These are phyloP conservation scores for Sympetrum striolatum DNA, from an alignment of 2,888 invertebrate species.

Conservation along the genomic window DNA sequence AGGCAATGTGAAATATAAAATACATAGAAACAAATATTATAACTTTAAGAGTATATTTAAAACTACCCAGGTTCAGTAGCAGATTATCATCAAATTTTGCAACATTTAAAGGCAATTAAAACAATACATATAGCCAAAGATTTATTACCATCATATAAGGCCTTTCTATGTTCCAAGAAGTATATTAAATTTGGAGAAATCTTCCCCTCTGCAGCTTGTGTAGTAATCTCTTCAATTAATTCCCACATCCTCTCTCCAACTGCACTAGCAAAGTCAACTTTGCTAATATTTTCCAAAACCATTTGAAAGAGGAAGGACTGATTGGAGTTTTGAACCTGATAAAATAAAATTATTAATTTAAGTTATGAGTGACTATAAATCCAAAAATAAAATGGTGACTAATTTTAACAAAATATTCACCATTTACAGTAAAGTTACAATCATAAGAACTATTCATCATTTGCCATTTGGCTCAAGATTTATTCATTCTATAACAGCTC, in stretches of 20 bases:
- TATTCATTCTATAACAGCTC: no score
- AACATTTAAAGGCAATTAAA: no score
- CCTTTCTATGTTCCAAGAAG: background rate
- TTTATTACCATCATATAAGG: background rate
- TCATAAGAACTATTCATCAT: no score
- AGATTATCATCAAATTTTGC: no score
- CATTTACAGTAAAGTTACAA: no score
- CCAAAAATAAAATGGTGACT: background rate
- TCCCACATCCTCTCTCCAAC: conserved; percentile 51
- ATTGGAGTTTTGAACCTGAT: conserved; percentile 53
- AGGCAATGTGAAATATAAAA: no score
- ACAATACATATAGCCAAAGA: no score
- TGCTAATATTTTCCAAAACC: conserved; percentile 52
- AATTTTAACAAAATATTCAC: no score
- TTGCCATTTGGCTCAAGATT: no score
- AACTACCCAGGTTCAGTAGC: no score
- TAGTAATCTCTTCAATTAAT: conserved; percentile 50
- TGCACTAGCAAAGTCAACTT: conserved; percentile 35
- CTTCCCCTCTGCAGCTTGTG: conserved; percentile 45
- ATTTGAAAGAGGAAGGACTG: conserved; percentile 51
- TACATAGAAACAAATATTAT: no score
- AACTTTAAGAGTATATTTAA: no score
- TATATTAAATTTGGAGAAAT: background rate
- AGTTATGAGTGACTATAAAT: background rate
- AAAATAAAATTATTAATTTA: background rate